Evolutionary conservation across 2,113 vertebrate genomes (phyloP).

Genomic region (Condylura cristata): DNA sequence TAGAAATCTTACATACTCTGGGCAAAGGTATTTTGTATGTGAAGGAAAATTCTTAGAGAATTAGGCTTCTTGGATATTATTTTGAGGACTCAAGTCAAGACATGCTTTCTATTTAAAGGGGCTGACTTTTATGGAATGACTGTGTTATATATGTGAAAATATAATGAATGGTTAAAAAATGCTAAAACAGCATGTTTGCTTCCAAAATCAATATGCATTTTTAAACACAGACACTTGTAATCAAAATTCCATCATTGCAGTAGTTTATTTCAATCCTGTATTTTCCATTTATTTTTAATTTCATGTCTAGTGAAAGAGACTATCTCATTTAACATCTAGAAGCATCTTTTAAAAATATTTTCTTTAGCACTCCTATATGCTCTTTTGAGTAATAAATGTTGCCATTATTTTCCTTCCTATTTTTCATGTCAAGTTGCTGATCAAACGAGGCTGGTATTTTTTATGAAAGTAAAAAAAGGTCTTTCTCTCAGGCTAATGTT

Average conservation of each 20-base stretch:
- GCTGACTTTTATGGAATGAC: neutral
- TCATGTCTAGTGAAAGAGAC: neutral
- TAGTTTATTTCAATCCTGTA: neutral
- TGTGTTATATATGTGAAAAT: neutral
- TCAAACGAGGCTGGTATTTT: neutral
- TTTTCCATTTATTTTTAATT: neutral
- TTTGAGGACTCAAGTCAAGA: neutral
- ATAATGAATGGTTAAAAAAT: neutral
- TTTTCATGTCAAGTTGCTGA: slow-evolving; percentile 1
- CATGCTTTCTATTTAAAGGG: neutral
- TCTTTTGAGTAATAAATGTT: neutral
- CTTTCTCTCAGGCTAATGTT: neutral
- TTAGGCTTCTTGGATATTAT: neutral
- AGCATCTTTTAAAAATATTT: neutral
- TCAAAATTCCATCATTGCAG: neutral
- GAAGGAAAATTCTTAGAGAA: neutral
- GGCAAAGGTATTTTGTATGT: neutral
- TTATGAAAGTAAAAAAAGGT: neutral
- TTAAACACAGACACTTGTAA: neutral
- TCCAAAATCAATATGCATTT: neutral
- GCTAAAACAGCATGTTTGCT: neutral
- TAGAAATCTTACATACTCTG: neutral
- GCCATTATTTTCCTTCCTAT: neutral
- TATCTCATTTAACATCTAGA: neutral
- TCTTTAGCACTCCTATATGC: neutral